Evolutionary conservation across 2,113 vertebrate species (phyloP).

Genomic region (Serilophus lunatus): DNA sequence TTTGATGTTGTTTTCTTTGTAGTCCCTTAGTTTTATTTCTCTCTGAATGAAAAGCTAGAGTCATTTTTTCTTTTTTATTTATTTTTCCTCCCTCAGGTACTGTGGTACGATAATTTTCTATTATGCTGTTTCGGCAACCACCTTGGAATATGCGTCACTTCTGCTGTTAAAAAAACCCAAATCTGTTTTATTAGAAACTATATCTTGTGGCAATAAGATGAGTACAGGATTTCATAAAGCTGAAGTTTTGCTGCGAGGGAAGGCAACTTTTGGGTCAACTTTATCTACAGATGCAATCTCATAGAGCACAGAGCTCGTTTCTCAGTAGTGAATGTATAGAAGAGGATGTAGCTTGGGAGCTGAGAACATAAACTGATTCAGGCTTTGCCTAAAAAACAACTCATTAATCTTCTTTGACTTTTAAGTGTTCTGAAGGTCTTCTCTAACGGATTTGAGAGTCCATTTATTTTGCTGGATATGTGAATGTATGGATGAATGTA

Average conservation of each 20-base stretch:
- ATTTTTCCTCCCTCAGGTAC: neutral
- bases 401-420: neutral
- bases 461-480: neutral
- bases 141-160: neutral
- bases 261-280: neutral
- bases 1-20: neutral
- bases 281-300: neutral
- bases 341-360: neutral
- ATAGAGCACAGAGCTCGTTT: neutral
- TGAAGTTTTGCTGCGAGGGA: neutral
- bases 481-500: no score
- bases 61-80: neutral
- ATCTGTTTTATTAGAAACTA: neutral
- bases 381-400: neutral
- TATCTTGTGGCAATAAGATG: neutral
- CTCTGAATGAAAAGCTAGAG: neutral
- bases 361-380: neutral
- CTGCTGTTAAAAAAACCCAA: neutral
- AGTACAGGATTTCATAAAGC: neutral
- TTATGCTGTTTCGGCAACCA: conserved; percentile 22
- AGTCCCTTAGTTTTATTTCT: neutral
- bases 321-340: neutral
- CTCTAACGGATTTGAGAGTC: neutral
- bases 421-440: neutral
- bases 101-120: neutral